Conservation (phyloP, 2,113 vertebrate species). For the Noturus placidus region DNA sequence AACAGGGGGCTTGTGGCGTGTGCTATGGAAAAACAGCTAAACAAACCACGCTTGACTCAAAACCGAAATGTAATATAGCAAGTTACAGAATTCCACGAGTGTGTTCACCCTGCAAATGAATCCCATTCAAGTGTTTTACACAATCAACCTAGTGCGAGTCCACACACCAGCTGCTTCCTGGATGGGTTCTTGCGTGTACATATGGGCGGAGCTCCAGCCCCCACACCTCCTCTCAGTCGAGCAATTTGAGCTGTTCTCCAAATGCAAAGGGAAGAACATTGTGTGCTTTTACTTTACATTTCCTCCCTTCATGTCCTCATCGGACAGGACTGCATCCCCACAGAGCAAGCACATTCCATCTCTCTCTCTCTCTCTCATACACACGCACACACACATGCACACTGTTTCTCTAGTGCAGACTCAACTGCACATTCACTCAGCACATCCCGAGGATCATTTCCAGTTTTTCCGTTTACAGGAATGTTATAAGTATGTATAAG, state of each 20-base stretch:
- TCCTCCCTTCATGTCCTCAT: constrained; percentile 55
- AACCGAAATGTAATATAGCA: constrained; percentile 12
- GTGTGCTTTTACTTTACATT: constrained; percentile 68
- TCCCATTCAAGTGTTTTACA: constrained; percentile 27
- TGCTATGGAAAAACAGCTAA: not conserved
- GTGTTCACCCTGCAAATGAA: constrained; percentile 24
- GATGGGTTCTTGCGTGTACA: not conserved
- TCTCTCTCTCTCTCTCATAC: constrained; percentile 8
- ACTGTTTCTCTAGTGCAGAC: not conserved
- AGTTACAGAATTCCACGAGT: constrained; percentile 25
- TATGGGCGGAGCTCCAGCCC: constrained; percentile 55
- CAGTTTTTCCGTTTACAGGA: not conserved
- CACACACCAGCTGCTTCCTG: constrained; percentile 27
- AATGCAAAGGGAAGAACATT: constrained; percentile 66
- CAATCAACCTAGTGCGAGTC: not conserved
- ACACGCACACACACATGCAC: constrained; percentile 13
- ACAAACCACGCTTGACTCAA: constrained; percentile 11
- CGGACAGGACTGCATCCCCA: constrained; percentile 46
- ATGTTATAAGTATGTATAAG: not conserved
- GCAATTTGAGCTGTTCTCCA: constrained; percentile 52
- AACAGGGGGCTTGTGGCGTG: not conserved
- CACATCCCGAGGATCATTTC: constrained; percentile 39
- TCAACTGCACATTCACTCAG: not conserved
- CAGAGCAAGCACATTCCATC: constrained; percentile 42
- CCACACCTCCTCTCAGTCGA: constrained; percentile 50